Evolutionary conservation across 2,113 vertebrate genomes (phyloP), one percentile per base, ranked within the genome.

Genomic region (Polyodon spathula): DNA sequence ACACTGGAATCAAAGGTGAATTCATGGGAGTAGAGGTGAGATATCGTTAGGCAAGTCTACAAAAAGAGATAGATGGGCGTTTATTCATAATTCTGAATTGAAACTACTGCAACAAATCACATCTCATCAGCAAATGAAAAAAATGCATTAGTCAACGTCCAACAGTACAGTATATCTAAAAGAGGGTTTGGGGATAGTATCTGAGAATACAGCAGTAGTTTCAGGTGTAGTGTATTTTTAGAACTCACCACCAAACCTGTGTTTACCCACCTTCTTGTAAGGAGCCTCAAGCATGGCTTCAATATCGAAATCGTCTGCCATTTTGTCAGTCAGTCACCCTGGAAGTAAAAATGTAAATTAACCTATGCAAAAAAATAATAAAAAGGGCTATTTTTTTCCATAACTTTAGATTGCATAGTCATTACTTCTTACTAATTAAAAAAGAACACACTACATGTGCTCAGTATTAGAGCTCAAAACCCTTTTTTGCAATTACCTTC

Each of bases 1-100:
- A 97, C 92, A 96, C 90, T 95, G 94, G 95, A 97, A 90, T 90
- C 88, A 90, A 89, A 90, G 88, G 87, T 90, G 88, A 89, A 97
- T 95, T 96, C 94, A 98, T 94, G 94, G 94, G 91, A 97, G 94
- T 94, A 97, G 94, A 98, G 93, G 93, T 97, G 95, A 98, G 92
- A 97, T 97, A 97, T 99, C 95, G 93, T 97, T 98, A 97, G 96
- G 94, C 93, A 97, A 96, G 95, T 97, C 94, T 97, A 97, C 92
- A 98, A 97, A 95, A 89, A 97, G 92, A 97, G 92, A 97, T 94
- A 95, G 92, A 97, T 92, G 93, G 91, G 93, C 91, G 95, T 97
- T 98, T 99, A 97, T 95, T 97, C 91, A 94, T 94, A 92, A 92
- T 90, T 92, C 93, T 94, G 89, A 92, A 96, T 90, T 92, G 87